A percentile compares a stretch with the other conserved stretches of the same genome.
Conservation (phyloP, 2,888 invertebrate species). For the Beris morrisii region DNA sequence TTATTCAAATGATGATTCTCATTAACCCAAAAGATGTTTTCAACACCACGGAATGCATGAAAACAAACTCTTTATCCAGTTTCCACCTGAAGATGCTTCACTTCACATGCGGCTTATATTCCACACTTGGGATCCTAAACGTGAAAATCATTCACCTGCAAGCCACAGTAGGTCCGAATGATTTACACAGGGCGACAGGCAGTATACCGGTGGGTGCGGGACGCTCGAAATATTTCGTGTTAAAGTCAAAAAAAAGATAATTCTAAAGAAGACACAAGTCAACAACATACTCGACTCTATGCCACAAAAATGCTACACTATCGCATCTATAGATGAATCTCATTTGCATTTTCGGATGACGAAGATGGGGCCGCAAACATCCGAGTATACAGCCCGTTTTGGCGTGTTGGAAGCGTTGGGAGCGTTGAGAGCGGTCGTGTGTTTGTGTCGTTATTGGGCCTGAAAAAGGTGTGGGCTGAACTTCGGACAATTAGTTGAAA, state of each 20-base stretch:
- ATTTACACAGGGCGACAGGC: background rate
- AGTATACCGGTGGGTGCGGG: too few species aligned
- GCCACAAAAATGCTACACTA: background rate
- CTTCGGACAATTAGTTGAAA: conserved; percentile 21
- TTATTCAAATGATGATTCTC: conserved; percentile 30
- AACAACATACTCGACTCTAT: conserved; percentile 3
- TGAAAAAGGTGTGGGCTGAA: conserved; percentile 9
- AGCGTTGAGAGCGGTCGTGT: background rate
- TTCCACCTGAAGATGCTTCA: background rate
- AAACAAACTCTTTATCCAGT: background rate
- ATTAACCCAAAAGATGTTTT: conserved; percentile 22
- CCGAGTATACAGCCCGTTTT: background rate
- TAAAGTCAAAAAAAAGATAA: too few species aligned
- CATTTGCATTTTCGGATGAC: background rate
- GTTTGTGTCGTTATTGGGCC: background rate
- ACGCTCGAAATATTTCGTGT: too few species aligned
- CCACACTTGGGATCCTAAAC: background rate
- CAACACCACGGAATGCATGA: conserved; percentile 7
- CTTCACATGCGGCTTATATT: too few species aligned
- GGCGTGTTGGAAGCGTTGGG: background rate
- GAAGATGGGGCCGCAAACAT: background rate
- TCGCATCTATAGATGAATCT: background rate
- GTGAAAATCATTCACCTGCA: background rate
- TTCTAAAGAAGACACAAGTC: background rate
- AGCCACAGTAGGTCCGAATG: background rate